These are phyloP conservation scores for Gryllus bimaculatus DNA, from an alignment of 1,140 invertebrate genomes.

Conservation along the genomic window DNA sequence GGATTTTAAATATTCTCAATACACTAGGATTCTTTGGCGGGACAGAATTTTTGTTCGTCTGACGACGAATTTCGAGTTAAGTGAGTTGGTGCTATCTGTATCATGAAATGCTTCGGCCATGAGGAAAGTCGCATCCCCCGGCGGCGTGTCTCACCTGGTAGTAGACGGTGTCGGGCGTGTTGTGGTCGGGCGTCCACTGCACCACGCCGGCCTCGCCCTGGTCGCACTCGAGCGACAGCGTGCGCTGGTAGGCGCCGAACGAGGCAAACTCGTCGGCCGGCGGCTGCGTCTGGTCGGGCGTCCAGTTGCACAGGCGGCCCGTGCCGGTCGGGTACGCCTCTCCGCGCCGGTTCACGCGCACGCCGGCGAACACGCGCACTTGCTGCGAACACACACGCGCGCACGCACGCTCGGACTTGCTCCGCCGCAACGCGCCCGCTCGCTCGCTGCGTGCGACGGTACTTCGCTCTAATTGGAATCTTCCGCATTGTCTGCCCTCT, in stretches of 20 bases:
- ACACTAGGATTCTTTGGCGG: too few species aligned
- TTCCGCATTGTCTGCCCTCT: too few species aligned
- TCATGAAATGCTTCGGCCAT: too few species aligned
- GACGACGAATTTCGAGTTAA: too few species aligned
- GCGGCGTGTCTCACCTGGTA: conserved; percentile 59
- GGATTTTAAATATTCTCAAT: too few species aligned
- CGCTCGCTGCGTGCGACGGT: too few species aligned
- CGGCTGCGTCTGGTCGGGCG: conserved; percentile 57
- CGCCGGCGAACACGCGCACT: conserved; percentile 72
- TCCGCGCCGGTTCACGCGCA: conserved; percentile 52
- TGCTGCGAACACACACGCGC: conserved; percentile 40
- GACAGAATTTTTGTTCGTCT: too few species aligned
- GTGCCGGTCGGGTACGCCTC: conserved; percentile 57
- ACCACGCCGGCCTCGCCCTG: conserved; percentile 74
- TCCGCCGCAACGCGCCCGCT: too few species aligned
- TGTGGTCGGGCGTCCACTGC: conserved; percentile 74
- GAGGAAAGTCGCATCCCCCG: not conserved
- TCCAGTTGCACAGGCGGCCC: conserved; percentile 80
- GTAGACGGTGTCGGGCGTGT: conserved; percentile 84
- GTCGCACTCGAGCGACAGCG: conserved; percentile 71
- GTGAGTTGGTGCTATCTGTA: too few species aligned
- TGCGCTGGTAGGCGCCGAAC: conserved; percentile 82
- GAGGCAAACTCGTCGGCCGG: conserved; percentile 69
- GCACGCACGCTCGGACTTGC: not conserved
- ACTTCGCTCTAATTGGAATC: too few species aligned